Evolutionary conservation across 1,140 invertebrate species (phyloP), one percentile per base, ranked within the genome.

Genomic region (Diorhabda carinulata): DNA sequence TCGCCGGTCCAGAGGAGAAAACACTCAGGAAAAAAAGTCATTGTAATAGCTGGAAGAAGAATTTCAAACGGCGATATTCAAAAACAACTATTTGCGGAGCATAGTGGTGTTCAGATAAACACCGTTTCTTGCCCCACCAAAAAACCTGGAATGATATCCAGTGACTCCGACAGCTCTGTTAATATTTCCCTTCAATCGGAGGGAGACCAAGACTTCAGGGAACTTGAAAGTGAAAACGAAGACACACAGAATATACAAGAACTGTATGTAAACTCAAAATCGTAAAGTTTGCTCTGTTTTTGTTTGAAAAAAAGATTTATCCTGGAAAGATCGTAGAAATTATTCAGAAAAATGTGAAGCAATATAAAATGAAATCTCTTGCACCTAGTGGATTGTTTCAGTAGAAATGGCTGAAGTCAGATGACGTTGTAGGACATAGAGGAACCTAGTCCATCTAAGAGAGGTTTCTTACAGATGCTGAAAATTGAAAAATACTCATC

Each of bases 171-270:
- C 25, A 52, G 43, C 40, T 66, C 64, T 41, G 9, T n/a, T 3
- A 10, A 59, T 5, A 42, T 66, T 41, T 66, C 64, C 47, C 10
- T 66, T 66, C 41, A 58, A 58, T 66, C 64, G 41, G 64, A 66
- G 64, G 40, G 4, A 42, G 61, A 63, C 5, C 9, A 43, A 40
- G 7, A 63, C 61, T 63, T 52, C 5, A 52, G 2, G 9, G 61
- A 63, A 4, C 61, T 63, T 63, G 41, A 63, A 5, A 6, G 40
- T 8, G 61, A 63, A n/a, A 45, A 8, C 3, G 3, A 43, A 2
- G 61, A 63, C 43, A 47, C 41, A 61, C 44, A 8, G 40, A 43
- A 25, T 62, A 52, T 2, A 62, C 40, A 5, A 45, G 25, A 58
- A 9, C 4, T 9, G 7, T 60, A 62, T 40, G 40, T 9, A 43